Percentiles rank a stretch among this genome's conserved stretches.
phyloP scores from a whole-genome alignment of 2,797 vertebrate genomes.

The Tachyglossus aculeatus region DNA sequence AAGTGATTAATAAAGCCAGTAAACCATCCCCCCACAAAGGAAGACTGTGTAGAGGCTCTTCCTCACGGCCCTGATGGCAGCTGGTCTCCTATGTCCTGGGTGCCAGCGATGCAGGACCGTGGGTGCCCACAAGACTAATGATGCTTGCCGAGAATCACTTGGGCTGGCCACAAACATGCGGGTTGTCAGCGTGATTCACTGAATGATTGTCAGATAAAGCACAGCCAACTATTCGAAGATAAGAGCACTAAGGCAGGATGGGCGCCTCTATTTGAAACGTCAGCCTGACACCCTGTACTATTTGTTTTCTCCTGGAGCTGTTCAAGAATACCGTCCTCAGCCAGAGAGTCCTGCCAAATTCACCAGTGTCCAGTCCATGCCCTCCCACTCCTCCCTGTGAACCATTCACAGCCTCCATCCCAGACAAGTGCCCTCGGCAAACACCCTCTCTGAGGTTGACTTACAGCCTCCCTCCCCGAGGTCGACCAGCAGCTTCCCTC shows the following conservation, averaged over 20 bases:
- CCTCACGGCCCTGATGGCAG: not conserved
- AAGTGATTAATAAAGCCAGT: conserved; percentile 53
- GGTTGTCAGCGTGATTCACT: conserved; percentile 62
- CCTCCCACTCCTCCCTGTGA: no score
- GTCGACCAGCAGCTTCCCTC: no score
- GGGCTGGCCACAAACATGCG: conserved; percentile 26
- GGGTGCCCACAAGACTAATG: conserved; percentile 21
- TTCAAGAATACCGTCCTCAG: no score
- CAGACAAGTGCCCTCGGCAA: no score
- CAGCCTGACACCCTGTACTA: conserved; percentile 34
- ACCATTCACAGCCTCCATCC: no score
- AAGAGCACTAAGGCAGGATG: conserved; percentile 61
- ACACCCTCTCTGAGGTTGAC: no score
- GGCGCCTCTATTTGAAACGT: conserved; percentile 51
- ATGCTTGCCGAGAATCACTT: conserved; percentile 29
- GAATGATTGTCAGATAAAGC: conserved; percentile 68
- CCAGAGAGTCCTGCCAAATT: no score
- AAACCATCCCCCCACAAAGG: conserved; percentile 1
- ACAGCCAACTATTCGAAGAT: conserved; percentile 66
- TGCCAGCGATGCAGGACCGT: conserved; percentile 16
- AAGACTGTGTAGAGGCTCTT: not conserved
- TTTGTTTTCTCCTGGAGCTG: conserved; percentile 23
- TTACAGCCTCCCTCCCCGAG: no score
- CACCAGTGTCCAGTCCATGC: no score
- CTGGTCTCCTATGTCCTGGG: not conserved